Evolutionary conservation across 2,888 invertebrate species (phyloP).

Genomic region (Phoronis australis): DNA sequence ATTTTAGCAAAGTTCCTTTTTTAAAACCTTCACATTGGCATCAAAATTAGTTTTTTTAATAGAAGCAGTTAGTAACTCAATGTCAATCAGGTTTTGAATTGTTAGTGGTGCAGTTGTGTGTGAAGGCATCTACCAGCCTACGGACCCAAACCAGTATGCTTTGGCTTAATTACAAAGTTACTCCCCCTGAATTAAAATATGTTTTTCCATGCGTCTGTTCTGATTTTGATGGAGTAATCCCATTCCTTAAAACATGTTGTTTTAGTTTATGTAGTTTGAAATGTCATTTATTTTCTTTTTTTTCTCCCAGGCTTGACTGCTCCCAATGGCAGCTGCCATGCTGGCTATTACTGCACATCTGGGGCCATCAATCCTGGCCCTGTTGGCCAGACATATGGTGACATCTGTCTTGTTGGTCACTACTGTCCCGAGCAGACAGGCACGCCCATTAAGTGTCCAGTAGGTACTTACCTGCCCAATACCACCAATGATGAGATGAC

Average conservation of each 20-base stretch:
- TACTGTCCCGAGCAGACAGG: slow-evolving; percentile 41
- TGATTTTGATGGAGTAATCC: not conserved
- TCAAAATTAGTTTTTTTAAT: no score
- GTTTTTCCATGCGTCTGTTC: no score
- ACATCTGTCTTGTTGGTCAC: slow-evolving; percentile 37
- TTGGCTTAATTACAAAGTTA: no score
- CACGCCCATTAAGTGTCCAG: slow-evolving; percentile 36
- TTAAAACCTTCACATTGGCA: no score
- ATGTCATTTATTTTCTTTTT: not conserved
- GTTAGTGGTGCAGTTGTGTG: no score
- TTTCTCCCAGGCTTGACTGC: slow-evolving; percentile 25
- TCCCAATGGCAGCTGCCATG: slow-evolving; percentile 34
- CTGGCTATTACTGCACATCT: slow-evolving; percentile 32
- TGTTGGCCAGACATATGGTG: slow-evolving; percentile 29
- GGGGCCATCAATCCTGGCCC: slow-evolving; percentile 28
- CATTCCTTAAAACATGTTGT: not conserved
- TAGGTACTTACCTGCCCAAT: slow-evolving; percentile 37
- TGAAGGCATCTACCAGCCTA: no score
- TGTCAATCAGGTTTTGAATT: no score
- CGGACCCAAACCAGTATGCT: no score
- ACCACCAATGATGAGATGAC: slow-evolving; percentile 16
- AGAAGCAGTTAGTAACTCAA: no score
- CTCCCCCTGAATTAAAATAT: no score
- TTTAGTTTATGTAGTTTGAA: not conserved
- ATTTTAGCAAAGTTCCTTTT: no score